These are phyloP conservation scores for Gymnosoma rotundatum DNA, from an alignment of 2,888 invertebrate species.

Conservation along the genomic window DNA sequence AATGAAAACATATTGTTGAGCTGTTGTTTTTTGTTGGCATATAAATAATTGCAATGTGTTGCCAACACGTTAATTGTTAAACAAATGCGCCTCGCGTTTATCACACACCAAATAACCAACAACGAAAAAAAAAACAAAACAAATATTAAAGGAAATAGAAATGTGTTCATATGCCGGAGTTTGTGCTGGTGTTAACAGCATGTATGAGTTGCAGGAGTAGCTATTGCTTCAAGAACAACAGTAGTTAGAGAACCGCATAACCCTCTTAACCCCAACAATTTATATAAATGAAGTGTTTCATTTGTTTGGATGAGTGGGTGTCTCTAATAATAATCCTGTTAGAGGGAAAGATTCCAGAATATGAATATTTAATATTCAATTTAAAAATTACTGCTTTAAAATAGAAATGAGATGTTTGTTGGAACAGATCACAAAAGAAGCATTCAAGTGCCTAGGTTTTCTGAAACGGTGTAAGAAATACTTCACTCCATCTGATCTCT, in stretches of 20 bases:
- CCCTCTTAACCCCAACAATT: conserved; percentile 48
- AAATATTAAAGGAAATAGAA: conserved; percentile 27
- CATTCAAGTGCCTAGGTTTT: no score
- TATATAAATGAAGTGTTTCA: conserved; percentile 33
- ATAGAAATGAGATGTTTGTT: no score
- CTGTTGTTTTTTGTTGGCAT: conserved; percentile 52
- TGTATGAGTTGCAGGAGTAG: conserved; percentile 10
- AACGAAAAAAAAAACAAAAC: conserved; percentile 16
- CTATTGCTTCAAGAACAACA: conserved; percentile 17
- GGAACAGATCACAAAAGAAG: no score
- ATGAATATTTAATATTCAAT: no score
- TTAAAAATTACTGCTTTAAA: no score
- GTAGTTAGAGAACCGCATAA: conserved; percentile 50
- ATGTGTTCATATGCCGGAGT: background rate
- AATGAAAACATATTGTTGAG: conserved; percentile 55
- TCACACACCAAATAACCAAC: conserved; percentile 75
- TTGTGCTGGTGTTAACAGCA: background rate
- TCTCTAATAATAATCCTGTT: background rate
- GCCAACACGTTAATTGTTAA: conserved; percentile 79
- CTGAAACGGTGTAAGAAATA: no score
- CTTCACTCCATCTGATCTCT: no score
- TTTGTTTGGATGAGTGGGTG: conserved; percentile 30
- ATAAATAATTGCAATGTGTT: conserved; percentile 80
- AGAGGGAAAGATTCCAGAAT: conserved; percentile 17
- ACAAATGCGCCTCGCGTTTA: conserved; percentile 78